Conservation (phyloP, 2,113 vertebrate genomes). For the Elanus axillaris region DNA sequence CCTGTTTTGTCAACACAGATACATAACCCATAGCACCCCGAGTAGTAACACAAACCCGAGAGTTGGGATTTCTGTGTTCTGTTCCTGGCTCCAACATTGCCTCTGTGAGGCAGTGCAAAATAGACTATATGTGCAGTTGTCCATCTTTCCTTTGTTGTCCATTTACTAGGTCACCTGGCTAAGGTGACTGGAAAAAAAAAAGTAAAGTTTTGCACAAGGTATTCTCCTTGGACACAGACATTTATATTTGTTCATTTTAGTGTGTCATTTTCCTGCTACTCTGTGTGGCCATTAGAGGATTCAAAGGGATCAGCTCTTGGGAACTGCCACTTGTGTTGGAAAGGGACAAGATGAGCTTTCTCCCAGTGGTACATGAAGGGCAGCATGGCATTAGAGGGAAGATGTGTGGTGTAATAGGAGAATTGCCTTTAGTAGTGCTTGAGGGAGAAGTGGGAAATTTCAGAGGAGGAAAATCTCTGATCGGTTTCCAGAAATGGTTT, state of each 20-base stretch:
- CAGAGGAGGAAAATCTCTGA: not conserved
- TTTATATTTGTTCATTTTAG: not conserved
- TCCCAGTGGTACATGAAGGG: not conserved
- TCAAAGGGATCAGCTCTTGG: not conserved
- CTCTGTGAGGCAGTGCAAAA: not conserved
- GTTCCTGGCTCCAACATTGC: not conserved
- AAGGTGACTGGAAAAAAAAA: not conserved
- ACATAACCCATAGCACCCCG: not conserved
- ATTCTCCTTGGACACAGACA: not conserved
- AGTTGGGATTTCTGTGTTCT: not conserved
- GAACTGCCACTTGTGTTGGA: not conserved
- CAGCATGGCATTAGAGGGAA: not conserved
- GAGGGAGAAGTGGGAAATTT: not conserved
- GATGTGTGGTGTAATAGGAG: not conserved
- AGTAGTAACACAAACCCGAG: not conserved
- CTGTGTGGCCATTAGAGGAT: not conserved
- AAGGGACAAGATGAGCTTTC: not conserved
- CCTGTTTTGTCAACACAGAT: slow-evolving; percentile 44
- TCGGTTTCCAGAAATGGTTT: not conserved
- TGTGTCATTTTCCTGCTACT: not conserved
- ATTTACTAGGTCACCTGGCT: not conserved
- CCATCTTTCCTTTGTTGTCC: not conserved
- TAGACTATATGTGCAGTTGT: not conserved
- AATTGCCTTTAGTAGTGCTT: not conserved
- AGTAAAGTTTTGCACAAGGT: not conserved